Evolutionary conservation across 1,140 invertebrate genomes (phyloP).

Genomic region (Macrocentrus cingulum): DNA sequence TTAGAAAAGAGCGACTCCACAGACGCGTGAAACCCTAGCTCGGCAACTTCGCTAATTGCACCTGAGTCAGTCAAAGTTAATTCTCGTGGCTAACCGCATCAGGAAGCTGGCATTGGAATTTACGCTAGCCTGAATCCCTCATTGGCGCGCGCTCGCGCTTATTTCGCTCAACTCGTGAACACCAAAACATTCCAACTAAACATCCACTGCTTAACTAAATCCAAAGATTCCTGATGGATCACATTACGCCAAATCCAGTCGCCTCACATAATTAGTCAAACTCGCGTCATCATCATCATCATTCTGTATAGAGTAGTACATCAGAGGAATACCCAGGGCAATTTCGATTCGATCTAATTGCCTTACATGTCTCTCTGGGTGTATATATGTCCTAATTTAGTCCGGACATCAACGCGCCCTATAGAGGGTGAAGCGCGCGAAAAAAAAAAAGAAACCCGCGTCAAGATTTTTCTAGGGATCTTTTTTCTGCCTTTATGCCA

Average conservation of each 20-base stretch:
- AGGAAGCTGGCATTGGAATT: conserved; percentile 10
- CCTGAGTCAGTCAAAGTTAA: conserved; percentile 30
- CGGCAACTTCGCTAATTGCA: conserved; percentile 30
- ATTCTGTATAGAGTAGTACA: no score
- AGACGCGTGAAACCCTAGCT: conserved; percentile 22
- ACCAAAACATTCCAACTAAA: conserved; percentile 3
- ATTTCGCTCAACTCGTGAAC: conserved; percentile 13
- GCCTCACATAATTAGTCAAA: no score
- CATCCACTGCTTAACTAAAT: no score
- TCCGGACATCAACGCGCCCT: conserved; percentile 7
- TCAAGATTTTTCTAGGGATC: conserved; percentile 23
- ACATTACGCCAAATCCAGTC: no score
- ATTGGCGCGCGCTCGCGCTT: conserved; percentile 4
- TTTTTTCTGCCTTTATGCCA: conserved; percentile 10
- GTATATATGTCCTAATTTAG: conserved; percentile 23
- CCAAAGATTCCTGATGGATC: no score
- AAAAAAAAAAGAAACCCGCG: conserved; percentile 4
- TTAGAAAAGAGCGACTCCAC: conserved; percentile 11
- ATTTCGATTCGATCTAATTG: conserved; percentile 17
- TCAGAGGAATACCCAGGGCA: conserved; percentile 11
- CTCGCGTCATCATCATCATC: no score
- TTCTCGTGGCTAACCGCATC: conserved; percentile 17
- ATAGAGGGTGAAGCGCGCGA: neutral
- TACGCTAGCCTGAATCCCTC: conserved; percentile 7
- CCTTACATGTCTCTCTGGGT: conserved; percentile 4